These are phyloP conservation scores for Teinopalpus imperialis DNA, from an alignment of 2,888 invertebrate species.

Conservation along the genomic window DNA sequence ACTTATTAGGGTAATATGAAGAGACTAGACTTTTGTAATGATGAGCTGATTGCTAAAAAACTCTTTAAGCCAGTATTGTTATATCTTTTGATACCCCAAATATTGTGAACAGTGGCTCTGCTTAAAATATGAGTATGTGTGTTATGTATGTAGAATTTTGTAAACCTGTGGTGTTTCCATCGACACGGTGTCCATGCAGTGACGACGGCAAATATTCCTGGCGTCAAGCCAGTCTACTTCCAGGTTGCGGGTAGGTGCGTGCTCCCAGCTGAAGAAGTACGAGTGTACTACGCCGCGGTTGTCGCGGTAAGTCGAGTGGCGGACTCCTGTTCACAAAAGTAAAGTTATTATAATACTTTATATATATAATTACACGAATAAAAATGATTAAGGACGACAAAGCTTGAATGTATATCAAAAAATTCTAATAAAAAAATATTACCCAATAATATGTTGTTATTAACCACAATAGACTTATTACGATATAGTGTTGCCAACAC, in stretches of 20 bases:
- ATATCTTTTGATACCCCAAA: too few species aligned
- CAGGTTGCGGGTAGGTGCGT: constrained; percentile 88
- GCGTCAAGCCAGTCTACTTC: constrained; percentile 96
- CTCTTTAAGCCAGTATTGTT: neutral
- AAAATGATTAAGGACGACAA: too few species aligned
- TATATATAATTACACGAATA: too few species aligned
- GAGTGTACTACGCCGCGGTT: constrained; percentile 93
- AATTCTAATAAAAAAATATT: too few species aligned
- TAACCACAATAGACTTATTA: constrained; percentile 14
- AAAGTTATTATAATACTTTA: too few species aligned
- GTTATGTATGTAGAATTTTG: neutral
- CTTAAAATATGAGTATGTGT: constrained; percentile 5
- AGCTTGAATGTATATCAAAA: too few species aligned
- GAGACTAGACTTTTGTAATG: too few species aligned
- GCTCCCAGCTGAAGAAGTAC: constrained; percentile 97
- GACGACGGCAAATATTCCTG: constrained; percentile 94
- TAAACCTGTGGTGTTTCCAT: constrained; percentile 91
- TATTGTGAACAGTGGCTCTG: neutral
- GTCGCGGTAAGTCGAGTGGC: constrained; percentile 93
- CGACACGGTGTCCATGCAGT: constrained; percentile 96
- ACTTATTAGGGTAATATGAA: too few species aligned
- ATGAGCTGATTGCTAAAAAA: too few species aligned
- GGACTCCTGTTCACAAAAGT: constrained; percentile 84
- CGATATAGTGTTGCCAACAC: constrained; percentile 18
- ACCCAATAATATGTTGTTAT: constrained; percentile 6